A percentile compares a stretch with the other conserved stretches of the same genome.
Evolutionary conservation across 64 coral and sea anemone species (phyloP).

Genomic region (Stichodactyla mertensii): DNA sequence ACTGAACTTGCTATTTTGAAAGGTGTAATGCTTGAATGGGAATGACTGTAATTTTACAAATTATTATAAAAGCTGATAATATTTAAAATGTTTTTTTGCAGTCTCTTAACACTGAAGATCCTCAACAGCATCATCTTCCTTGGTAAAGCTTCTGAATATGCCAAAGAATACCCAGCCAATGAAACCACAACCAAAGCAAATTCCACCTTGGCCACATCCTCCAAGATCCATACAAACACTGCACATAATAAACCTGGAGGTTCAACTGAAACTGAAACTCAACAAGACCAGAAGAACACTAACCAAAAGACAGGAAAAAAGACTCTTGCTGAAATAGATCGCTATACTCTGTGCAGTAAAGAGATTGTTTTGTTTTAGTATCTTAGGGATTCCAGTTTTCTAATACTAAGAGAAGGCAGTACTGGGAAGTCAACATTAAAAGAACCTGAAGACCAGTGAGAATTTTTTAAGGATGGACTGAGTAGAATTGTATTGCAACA

Average conservation of each 20-base stretch:
- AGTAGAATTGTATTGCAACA: too few species aligned
- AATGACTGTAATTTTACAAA: not conserved
- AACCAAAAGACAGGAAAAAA: slow-evolving; percentile 47
- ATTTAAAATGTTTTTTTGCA: not conserved
- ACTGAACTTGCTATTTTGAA: too few species aligned
- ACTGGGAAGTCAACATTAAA: too few species aligned
- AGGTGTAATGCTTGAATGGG: too few species aligned
- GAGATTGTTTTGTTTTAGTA: slow-evolving; percentile 75
- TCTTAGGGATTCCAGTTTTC: not conserved
- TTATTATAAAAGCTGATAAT: not conserved
- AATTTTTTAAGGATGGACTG: too few species aligned
- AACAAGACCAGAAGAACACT: slow-evolving; percentile 2
- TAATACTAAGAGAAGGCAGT: not conserved
- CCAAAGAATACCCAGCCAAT: slow-evolving; percentile 63
- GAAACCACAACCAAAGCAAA: slow-evolving; percentile 5
- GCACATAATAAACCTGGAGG: slow-evolving; percentile 11
- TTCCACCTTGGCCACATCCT: not conserved
- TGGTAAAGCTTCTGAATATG: slow-evolving; percentile 78
- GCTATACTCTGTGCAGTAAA: slow-evolving; percentile 95
- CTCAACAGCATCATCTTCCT: slow-evolving; percentile 96
- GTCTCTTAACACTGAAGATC: slow-evolving; percentile 76
- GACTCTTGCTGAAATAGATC: slow-evolving; percentile 80
- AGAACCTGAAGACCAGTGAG: not conserved
- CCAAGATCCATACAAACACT: slow-evolving; percentile 38
- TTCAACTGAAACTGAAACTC: not conserved